Percentiles rank a stretch among this genome's conserved stretches.
These are phyloP conservation scores for Brachyalestes nurse DNA, from an alignment of 2,797 vertebrate genomes.

Conservation along the genomic window DNA sequence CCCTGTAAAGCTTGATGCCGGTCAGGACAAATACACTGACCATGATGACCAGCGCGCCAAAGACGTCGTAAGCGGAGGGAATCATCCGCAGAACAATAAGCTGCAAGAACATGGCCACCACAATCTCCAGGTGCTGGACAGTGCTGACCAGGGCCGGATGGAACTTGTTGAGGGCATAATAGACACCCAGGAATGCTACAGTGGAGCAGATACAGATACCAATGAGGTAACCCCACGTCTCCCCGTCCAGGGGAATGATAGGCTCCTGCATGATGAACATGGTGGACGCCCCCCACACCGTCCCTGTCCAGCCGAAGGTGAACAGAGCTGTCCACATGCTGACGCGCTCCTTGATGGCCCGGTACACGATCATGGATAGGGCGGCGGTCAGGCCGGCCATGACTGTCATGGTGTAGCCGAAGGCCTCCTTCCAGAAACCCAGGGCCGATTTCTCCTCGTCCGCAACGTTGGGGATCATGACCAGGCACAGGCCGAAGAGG, in stretches of 20 bases:
- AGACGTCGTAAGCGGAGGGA: constrained; percentile 89
- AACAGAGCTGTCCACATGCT: constrained; percentile 99
- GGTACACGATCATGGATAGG: constrained; percentile 97
- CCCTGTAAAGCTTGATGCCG: constrained; percentile 92
- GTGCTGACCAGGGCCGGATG: constrained; percentile 97
- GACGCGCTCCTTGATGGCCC: constrained; percentile 93
- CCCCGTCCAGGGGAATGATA: constrained; percentile 92
- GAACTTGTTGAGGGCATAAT: constrained; percentile 95
- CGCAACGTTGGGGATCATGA: constrained; percentile 95
- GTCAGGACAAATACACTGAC: constrained; percentile 92
- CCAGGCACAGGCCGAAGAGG: constrained; percentile 92
- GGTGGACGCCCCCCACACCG: constrained; percentile 92
- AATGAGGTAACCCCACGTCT: constrained; percentile 96
- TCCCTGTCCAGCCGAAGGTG: constrained; percentile 98
- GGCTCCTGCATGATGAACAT: constrained; percentile 99
- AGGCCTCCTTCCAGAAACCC: constrained; percentile 96
- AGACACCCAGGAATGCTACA: constrained; percentile 94
- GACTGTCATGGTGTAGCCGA: constrained; percentile 97
- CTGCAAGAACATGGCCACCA: constrained; percentile 95
- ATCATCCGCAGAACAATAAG: constrained; percentile 91
- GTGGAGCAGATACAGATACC: constrained; percentile 97
- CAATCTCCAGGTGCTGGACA: constrained; percentile 96
- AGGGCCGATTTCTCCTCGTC: constrained; percentile 89
- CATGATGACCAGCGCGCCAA: constrained; percentile 93
- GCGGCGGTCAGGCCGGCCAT: constrained; percentile 96